Evolutionary conservation across 1,140 invertebrate genomes (phyloP).

Genomic region (Grapholita molesta): DNA sequence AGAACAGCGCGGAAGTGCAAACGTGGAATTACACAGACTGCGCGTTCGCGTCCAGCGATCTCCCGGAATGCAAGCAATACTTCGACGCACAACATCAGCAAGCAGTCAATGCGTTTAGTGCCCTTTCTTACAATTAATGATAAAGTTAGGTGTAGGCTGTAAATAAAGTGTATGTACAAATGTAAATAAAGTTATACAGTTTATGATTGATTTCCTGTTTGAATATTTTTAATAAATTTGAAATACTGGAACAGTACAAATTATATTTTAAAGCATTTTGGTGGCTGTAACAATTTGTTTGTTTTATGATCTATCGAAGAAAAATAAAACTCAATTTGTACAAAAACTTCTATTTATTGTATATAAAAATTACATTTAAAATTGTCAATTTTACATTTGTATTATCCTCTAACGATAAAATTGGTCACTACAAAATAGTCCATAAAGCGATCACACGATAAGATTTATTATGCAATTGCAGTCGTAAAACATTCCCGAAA

Average conservation of each 20-base stretch:
- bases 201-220: constrained; percentile 3
- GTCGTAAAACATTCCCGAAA: constrained; percentile 52
- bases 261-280: background rate
- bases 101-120: constrained; percentile 49
- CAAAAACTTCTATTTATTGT: constrained; percentile 76
- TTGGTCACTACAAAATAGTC: constrained; percentile 77
- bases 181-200: constrained; percentile 31
- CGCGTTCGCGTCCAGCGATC: constrained; percentile 45
- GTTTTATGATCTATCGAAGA: constrained; percentile 30
- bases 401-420: constrained; percentile 72
- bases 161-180: constrained; percentile 33
- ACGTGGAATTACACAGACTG: constrained; percentile 59
- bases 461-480: constrained; percentile 60
- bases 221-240: background rate
- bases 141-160: constrained; percentile 42
- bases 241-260: constrained; percentile 13
- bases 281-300: background rate
- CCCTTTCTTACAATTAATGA: constrained; percentile 33
- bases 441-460: constrained; percentile 67
- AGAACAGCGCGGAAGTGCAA: constrained; percentile 52
- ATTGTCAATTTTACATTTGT: constrained; percentile 73
- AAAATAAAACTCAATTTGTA: constrained; percentile 57
- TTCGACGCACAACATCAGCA: constrained; percentile 58
- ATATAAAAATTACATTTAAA: constrained; percentile 77
- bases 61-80: constrained; percentile 51